phyloP scores from a whole-genome alignment of 2,888 invertebrate genomes.

The Cacoxenus indagator region DNA sequence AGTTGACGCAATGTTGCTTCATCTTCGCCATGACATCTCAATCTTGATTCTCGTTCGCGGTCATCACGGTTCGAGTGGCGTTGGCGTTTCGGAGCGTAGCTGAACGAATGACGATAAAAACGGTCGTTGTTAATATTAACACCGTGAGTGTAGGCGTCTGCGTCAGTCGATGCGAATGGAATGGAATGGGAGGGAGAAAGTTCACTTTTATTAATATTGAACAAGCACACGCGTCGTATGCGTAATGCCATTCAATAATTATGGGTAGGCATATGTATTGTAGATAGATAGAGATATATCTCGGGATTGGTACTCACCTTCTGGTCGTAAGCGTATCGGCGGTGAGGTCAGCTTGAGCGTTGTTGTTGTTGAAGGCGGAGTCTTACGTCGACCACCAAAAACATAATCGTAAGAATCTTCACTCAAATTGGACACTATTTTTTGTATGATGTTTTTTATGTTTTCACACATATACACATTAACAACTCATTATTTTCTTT shows the following conservation, averaged over 20 bases:
- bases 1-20: conserved; percentile 95
- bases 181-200: background rate
- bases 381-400: conserved; percentile 72
- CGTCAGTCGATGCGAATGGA: background rate
- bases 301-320: conserved; percentile 70
- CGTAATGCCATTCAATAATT: background rate
- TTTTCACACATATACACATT: background rate
- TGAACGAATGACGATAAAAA: conserved; percentile 71
- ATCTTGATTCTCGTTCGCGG: conserved; percentile 69
- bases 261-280: background rate
- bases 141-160: conserved; percentile 68
- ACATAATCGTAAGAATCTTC: conserved; percentile 73
- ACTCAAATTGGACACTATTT: conserved; percentile 71
- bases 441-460: conserved; percentile 18
- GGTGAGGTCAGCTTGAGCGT: conserved; percentile 72
- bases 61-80: conserved; percentile 69
- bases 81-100: conserved; percentile 70
- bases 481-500: background rate
- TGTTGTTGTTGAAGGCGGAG: conserved; percentile 70
- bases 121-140: conserved; percentile 68
- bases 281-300: background rate
- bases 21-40: conserved; percentile 78
- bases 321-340: conserved; percentile 71
- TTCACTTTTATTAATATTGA: background rate
- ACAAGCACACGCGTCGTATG: too few species aligned